Conservation (phyloP, 2,888 invertebrate genomes). For the Stegana nigrithorax region DNA sequence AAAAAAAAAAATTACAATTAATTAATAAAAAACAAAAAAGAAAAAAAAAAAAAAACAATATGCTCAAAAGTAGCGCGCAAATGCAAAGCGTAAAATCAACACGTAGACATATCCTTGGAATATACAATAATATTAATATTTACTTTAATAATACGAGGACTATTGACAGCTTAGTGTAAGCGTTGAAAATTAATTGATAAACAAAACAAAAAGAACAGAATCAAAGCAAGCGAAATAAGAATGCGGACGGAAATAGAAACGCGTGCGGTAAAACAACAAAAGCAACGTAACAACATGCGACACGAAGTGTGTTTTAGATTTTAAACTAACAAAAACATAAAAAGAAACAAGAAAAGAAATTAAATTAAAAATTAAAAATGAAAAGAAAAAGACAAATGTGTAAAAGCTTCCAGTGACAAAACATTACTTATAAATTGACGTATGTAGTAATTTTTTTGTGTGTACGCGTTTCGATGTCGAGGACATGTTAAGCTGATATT, state of each 20-base stretch:
- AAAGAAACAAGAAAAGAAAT: conserved; percentile 25
- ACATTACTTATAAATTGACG: conserved; percentile 14
- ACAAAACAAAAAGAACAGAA: background rate
- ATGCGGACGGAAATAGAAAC: too few relatives aligned
- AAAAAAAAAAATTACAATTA: conserved; percentile 37
- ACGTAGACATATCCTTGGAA: conserved; percentile 66
- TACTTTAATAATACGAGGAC: conserved; percentile 45
- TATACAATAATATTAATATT: conserved; percentile 52
- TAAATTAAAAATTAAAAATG: conserved; percentile 25
- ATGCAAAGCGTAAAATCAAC: conserved; percentile 45
- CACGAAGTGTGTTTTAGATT: conserved; percentile 13
- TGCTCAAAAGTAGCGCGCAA: conserved; percentile 14
- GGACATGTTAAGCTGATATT: background rate
- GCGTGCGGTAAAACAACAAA: too few relatives aligned
- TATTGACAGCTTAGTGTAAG: background rate
- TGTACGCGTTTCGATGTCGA: conserved; percentile 6
- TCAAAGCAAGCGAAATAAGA: background rate
- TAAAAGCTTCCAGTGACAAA: conserved; percentile 60
- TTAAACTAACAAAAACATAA: conserved; percentile 26
- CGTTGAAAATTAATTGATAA: background rate
- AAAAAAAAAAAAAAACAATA: background rate
- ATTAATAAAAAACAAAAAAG: conserved; percentile 15
- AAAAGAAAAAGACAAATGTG: conserved; percentile 23
- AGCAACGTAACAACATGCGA: too few relatives aligned
- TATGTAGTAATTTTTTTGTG: background rate